Conservation (phyloP, 92 coral and sea anemone genomes). For the Heliopora coerulea region DNA sequence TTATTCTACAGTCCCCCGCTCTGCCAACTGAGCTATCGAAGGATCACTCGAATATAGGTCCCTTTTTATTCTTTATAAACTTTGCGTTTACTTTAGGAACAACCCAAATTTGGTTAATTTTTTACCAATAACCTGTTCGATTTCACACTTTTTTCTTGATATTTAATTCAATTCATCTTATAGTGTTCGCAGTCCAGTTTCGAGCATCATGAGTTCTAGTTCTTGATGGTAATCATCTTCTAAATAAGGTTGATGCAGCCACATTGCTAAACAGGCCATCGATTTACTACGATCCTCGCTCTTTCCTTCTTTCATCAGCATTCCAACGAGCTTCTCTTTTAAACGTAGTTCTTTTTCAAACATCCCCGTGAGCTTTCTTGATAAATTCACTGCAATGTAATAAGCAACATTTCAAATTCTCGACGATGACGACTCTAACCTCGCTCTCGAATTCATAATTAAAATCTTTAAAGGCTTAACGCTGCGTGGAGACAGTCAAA, state of each 20-base stretch:
- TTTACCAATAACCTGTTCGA: too few relatives aligned
- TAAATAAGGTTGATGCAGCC: conserved; percentile 90
- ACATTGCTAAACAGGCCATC: conserved; percentile 76
- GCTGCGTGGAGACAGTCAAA: too few relatives aligned
- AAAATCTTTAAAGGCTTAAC: too few relatives aligned
- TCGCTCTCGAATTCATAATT: too few relatives aligned
- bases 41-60: neutral
- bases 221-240: conserved; percentile 58
- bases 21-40: conserved; percentile 57
- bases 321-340: conserved; percentile 73
- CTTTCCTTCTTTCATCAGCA: conserved; percentile 51
- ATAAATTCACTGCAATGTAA: conserved; percentile 56
- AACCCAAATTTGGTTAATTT: neutral
- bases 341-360: conserved; percentile 68
- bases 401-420: neutral
- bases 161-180: neutral
- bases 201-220: conserved; percentile 83
- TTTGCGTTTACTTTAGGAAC: neutral
- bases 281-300: conserved; percentile 64
- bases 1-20: conserved; percentile 54
- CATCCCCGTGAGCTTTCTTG: conserved; percentile 64
- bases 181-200: conserved; percentile 62
- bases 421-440: too few relatives aligned
- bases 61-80: neutral
- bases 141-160: too few relatives aligned